Conservation (phyloP, 2,888 invertebrate species). For the Clitarchus hookeri region DNA sequence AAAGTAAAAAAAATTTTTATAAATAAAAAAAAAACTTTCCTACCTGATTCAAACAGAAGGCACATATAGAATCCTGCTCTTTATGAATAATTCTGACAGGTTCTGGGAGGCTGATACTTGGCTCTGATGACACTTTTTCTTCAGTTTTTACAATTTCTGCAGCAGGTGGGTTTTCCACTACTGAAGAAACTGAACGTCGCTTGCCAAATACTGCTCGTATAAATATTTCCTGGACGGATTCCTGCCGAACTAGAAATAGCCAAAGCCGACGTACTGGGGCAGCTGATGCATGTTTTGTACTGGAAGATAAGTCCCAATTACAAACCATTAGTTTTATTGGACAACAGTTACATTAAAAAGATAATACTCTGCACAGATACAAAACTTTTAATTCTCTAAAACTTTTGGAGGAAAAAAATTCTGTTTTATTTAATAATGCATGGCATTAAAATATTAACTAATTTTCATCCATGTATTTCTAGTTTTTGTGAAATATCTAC, state of each 20-base stretch:
- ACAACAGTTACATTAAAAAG: not conserved
- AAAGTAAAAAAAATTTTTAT: too few relatives aligned
- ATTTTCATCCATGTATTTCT: too few relatives aligned
- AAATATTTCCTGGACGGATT: conserved; percentile 91
- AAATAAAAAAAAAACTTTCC: conserved; percentile 24
- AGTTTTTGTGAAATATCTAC: too few relatives aligned
- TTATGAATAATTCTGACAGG: conserved; percentile 97
- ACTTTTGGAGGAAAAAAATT: not conserved
- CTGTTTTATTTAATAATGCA: too few relatives aligned
- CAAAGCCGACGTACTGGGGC: conserved; percentile 84
- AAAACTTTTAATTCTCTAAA: not conserved
- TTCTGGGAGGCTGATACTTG: conserved; percentile 60
- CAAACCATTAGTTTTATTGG: not conserved
- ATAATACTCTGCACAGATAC: not conserved
- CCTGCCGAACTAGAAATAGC: conserved; percentile 92
- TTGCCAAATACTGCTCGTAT: conserved; percentile 93
- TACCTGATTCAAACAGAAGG: conserved; percentile 95
- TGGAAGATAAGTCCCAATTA: conserved; percentile 46
- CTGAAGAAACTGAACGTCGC: conserved; percentile 63
- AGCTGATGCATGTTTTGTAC: conserved; percentile 68
- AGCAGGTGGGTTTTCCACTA: conserved; percentile 45
- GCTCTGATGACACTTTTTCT: conserved; percentile 39
- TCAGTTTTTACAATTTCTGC: conserved; percentile 36
- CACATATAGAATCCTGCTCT: conserved; percentile 96
- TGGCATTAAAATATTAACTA: too few relatives aligned